Evolutionary conservation across 92 coral and sea anemone genomes (phyloP), one percentile per base, ranked within the genome.

Genomic region (Desmophyllum pertusum): DNA sequence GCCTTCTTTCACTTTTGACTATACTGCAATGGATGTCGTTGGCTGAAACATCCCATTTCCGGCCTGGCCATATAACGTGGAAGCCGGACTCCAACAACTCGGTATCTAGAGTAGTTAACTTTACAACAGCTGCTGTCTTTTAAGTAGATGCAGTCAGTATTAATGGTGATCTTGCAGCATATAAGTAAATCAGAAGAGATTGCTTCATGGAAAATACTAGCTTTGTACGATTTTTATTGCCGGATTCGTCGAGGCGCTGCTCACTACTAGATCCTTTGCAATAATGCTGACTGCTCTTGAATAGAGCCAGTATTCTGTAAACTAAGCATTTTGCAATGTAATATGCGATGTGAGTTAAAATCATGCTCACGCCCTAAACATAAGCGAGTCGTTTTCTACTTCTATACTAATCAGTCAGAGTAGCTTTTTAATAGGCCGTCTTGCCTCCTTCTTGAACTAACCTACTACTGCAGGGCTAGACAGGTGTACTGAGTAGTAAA

Each of bases 21-120:
- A 30, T 70, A 21, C 19, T 70, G 50, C 75, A 39, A n/a, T 39
- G 6, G 75, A 48, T 33, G 3, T 70, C 40, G 1, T 13, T 30
- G 38, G 59, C 38, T 7, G 39, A 43, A 42, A 62, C 78, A 27
- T 46, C 78, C 13, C 78, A 73, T 15, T 73, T 73, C 3, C 78
- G 78, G 4, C 4, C 0, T 30, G 78, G 62, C 18, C 17, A 6
- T 19, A 15, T 73, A 30, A 17, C 8, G 6, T 73, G 78, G 78
- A 3, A 15, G 46, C 78, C 78, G 3, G 25, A 30, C 40, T 45
- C 78, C 38, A 15, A 17, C 59, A 72, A 31, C 78, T 46, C 61
- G 78, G 78, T 73, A 73, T n/a, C n/a, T n/a, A n/a, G 11, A 41
- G 36, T 6, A 10, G 3, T 73, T 5, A 45, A n/a, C n/a, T 38